Conservation (phyloP, 2,888 invertebrate species). For the Cephus nigrinus region DNA sequence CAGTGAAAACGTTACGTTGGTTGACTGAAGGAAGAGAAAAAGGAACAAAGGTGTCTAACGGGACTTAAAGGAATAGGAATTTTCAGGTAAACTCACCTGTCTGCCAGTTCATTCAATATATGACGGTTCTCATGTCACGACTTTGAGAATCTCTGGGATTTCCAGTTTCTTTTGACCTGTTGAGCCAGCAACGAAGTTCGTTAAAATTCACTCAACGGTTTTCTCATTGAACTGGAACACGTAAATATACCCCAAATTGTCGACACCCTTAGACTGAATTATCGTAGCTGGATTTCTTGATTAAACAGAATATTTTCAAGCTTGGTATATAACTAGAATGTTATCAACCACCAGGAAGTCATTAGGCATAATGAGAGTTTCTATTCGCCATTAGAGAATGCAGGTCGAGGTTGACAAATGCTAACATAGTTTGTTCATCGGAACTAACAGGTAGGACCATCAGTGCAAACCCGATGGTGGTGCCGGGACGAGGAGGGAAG, state of each 20-base stretch:
- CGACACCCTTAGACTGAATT: neutral
- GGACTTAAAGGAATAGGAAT: neutral
- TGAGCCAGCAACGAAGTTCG: neutral
- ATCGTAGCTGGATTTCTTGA: neutral
- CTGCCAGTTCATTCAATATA: neutral
- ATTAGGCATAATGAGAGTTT: neutral
- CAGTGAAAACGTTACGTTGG: neutral
- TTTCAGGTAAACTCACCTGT: neutral
- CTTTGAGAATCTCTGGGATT: neutral
- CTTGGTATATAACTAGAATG: neutral
- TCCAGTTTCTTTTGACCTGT: neutral
- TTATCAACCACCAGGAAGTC: neutral
- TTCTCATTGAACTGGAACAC: neutral
- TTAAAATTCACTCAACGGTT: neutral
- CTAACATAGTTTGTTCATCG: neutral
- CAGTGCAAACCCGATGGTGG: constrained; percentile 7
- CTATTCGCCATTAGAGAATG: neutral
- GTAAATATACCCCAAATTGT: neutral
- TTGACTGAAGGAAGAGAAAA: neutral
- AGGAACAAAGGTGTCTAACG: neutral
- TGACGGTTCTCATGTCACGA: neutral
- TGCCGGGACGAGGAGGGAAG: constrained; percentile 44
- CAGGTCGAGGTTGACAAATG: neutral
- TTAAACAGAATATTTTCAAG: neutral
- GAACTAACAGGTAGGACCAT: constrained; percentile 20